These are phyloP conservation scores for Bombylius major DNA, from an alignment of 2,888 invertebrate genomes.

Conservation along the genomic window DNA sequence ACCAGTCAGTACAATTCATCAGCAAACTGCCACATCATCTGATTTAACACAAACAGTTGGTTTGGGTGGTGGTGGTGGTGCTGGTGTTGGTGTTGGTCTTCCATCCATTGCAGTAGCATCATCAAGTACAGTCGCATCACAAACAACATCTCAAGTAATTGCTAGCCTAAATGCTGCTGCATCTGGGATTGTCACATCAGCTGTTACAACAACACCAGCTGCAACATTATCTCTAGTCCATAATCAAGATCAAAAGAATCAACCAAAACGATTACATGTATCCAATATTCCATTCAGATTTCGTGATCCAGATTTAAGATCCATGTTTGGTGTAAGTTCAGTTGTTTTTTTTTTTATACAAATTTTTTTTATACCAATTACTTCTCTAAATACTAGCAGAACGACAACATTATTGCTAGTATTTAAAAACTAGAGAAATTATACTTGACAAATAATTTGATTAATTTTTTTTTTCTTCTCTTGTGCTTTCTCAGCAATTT, in stretches of 20 bases:
- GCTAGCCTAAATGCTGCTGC: slow-evolving; percentile 25
- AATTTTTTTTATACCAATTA: background rate
- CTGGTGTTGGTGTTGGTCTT: background rate
- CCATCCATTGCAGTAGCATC: slow-evolving; percentile 16
- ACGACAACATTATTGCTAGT: too few species aligned
- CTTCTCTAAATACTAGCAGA: too few species aligned
- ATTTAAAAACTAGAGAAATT: too few species aligned
- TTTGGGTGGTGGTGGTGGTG: background rate
- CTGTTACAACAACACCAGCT: slow-evolving; percentile 37
- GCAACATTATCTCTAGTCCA: slow-evolving; percentile 40
- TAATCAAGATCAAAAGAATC: slow-evolving; percentile 47
- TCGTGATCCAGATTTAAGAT: slow-evolving; percentile 95
- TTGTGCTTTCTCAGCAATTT: slow-evolving; percentile 67
- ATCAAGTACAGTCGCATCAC: slow-evolving; percentile 22
- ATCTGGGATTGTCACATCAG: slow-evolving; percentile 23
- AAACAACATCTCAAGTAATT: slow-evolving; percentile 30
- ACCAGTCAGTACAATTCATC: slow-evolving; percentile 4
- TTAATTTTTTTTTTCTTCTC: slow-evolving; percentile 25
- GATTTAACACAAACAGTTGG: background rate
- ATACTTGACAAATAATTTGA: background rate
- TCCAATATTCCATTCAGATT: slow-evolving; percentile 99
- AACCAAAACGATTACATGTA: slow-evolving; percentile 94
- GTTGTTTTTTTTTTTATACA: background rate
- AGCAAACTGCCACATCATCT: slow-evolving; percentile 3
- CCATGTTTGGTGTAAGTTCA: slow-evolving; percentile 92